Evolutionary conservation across 1,140 invertebrate genomes (phyloP), one percentile per base, ranked within the genome.

Genomic region (Drosophila pseudoananassae): DNA sequence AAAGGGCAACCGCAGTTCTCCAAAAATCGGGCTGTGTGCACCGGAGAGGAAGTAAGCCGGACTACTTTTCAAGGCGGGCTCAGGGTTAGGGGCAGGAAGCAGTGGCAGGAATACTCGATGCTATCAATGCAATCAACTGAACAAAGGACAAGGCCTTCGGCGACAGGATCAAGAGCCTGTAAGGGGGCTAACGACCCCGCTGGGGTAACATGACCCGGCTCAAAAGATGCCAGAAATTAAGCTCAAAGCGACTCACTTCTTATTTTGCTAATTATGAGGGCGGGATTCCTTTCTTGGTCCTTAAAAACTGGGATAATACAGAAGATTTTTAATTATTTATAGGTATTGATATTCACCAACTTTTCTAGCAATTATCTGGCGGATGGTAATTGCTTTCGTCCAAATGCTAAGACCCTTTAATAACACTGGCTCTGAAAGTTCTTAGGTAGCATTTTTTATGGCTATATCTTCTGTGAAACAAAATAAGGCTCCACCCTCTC

Each of bases 31-130:
- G 43, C 20, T 27, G 25, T 75, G 72, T 66, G 63, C 81, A 84
- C 45, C 64, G 73, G 52, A 81, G 82, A 66, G 81, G 81, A 84
- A 84, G 82, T 87, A 84, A 84, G 82, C 68, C 71, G 77, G 71
- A 70, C 82, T 81, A 74, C 82, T 80, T 66, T 60, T 43, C 36
- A 64, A 45, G 14, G n/a, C n/a, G 40, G 72, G 43, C 60, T 36
- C 33, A 43, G 8, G 2, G 17, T 56, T 36, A 73, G 56, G 40
- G 50, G 36, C 50, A 36, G 10, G 33, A 3, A n/a, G 33, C 33
- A 36, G 33, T 36, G 33, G 33, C 33, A 36, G 66, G 61, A 59
- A 27, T 33, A 63, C 49, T 63, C 51, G 45, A 57, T 60, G 54
- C 59, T 78, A 77, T 74, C 68, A 63, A 81, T 76, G 74, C 58